Evolutionary conservation across 2,113 vertebrate genomes (phyloP).

Genomic region (Forbesichthys agassizii): DNA sequence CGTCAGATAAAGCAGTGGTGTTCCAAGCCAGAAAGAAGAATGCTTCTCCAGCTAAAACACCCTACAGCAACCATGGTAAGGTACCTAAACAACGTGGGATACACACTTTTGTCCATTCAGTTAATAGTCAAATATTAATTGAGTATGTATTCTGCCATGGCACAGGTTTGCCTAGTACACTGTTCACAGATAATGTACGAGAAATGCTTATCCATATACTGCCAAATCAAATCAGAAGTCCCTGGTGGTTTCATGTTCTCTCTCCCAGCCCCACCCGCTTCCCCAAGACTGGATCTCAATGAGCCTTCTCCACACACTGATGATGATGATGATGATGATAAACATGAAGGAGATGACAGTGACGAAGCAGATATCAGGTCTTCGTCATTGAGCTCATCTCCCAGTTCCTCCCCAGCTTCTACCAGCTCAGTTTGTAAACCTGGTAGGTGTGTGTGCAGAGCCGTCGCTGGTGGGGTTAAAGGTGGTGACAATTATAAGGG

Average conservation of each 20-base stretch:
- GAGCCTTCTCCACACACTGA: constrained; percentile 30
- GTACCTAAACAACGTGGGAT: neutral
- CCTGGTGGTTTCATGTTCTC: neutral
- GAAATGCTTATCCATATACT: neutral
- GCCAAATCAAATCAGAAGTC: neutral
- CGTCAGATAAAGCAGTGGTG: constrained; percentile 74
- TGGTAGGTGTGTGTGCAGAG: constrained; percentile 54
- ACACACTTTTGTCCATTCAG: neutral
- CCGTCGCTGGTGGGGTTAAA: neutral
- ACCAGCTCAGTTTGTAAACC: constrained; percentile 35
- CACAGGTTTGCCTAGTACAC: too few species aligned
- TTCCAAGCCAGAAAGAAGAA: constrained; percentile 79
- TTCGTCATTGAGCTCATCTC: constrained; percentile 31
- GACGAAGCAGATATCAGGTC: constrained; percentile 18
- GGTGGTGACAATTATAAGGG: too few species aligned
- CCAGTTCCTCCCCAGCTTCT: constrained; percentile 36
- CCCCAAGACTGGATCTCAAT: constrained; percentile 28
- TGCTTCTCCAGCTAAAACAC: constrained; percentile 26
- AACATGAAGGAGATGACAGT: constrained; percentile 8
- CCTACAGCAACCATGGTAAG: constrained; percentile 34
- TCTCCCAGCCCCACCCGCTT: constrained; percentile 17
- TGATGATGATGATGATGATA: constrained; percentile 7
- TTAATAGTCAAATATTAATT: neutral
- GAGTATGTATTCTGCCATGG: neutral
- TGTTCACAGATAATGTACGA: neutral